Base-by-base conservation (phyloP, 2,888 invertebrate genomes). In the Leptinotarsa haldemani region DNA sequence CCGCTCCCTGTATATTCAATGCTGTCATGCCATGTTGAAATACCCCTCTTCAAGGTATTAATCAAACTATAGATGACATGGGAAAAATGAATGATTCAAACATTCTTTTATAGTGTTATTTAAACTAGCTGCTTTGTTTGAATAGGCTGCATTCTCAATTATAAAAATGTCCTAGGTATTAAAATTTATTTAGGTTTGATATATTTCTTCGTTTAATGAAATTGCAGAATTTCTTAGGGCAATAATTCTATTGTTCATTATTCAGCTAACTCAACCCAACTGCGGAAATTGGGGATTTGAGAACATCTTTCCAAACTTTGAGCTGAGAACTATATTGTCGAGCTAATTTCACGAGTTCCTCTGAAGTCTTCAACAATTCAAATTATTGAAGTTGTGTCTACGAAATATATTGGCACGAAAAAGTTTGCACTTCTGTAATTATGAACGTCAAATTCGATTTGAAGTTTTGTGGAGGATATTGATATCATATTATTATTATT, bases 321-420 rank as follows among this genome's bases (percentile, higher is more conserved):
- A 30, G n/a, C 61, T 1, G 40, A n/a, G n/a, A 40, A 61, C 61
- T 61, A 61, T 61, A 61, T 61, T 61, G 61, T 61, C 12, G 61
- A 40, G 61, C n/a, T 25, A n/a, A 30, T 61, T 61, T 15, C 40
- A n/a, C 25, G 30, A 61, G 30, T 61, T 30, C 9, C 40, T 61
- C 22, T 4, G 56, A 56, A 56, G 56, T 56, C 13, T 56, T 56
- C 15, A 56, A 56, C 56, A 56, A 56, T 56, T 22, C 13, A 56
- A 56, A 56, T 22, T 56, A 20, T 22, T 56, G 61, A 16, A 61
- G 61, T 61, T 61, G 16, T n/a, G 40, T 61, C n/a, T n/a, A 30
- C 61, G 30, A 25, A 61, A 61, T 18, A 56, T 61, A 61, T 61
- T 40, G 30, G n/a, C 40, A n/a, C 9, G n/a, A 61, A 61, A 61